These are phyloP conservation scores for Dermatemys mawii DNA, from an alignment of 2,113 vertebrate genomes.

Conservation along the genomic window DNA sequence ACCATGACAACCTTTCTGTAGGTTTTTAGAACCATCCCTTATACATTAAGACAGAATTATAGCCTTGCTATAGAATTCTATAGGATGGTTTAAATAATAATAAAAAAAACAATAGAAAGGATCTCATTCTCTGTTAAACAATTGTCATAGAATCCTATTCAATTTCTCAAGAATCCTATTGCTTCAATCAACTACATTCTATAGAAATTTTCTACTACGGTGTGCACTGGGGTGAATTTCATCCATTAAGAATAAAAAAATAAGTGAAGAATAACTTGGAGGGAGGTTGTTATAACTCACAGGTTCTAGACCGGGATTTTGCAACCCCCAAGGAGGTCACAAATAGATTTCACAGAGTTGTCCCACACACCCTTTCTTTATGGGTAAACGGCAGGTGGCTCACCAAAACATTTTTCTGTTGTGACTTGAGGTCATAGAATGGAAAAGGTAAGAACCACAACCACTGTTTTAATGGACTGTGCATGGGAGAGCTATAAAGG, in stretches of 20 bases:
- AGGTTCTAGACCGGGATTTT: background rate
- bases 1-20: background rate
- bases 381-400: background rate
- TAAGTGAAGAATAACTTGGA: background rate
- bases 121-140: background rate
- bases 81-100: background rate
- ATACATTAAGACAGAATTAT: conserved; percentile 4
- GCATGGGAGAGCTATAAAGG: background rate
- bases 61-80: background rate
- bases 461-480: background rate
- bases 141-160: background rate
- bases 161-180: background rate
- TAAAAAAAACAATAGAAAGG: background rate
- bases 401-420: background rate
- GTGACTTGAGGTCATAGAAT: background rate
- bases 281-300: background rate
- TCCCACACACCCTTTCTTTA: background rate
- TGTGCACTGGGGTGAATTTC: background rate
- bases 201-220: background rate
- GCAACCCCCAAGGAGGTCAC: rapidly evolving
- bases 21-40: background rate
- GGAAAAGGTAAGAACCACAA: background rate
- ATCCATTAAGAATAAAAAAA: background rate
- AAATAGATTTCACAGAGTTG: background rate
- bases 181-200: background rate